Evolutionary conservation across 2,888 invertebrate species (phyloP), one percentile per base, ranked within the genome.

Genomic region (Mimas tiliae): DNA sequence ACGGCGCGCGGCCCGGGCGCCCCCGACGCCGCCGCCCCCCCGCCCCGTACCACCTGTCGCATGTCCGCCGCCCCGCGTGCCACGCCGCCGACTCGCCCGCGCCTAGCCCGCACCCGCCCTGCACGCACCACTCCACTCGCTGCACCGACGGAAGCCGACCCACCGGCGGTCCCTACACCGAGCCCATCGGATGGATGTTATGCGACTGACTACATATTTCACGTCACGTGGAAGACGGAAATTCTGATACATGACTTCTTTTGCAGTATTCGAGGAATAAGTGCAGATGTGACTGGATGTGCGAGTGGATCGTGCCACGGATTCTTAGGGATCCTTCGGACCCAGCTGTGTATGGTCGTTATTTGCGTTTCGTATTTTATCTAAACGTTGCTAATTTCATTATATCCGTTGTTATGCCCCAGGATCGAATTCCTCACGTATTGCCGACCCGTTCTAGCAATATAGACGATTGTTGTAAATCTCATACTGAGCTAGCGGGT

Each of bases 1-100:
- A 96, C 96, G 92, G 91, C 91, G 91, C 90, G 91, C 92, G 91
- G 92, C 90, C 89, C 89, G 91, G 93, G 91, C 93, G 90, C 86
- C 87, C 86, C 87, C 87, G 88, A 89, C 89, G 86, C 89, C 88
- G 88, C 85, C 89, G 88, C 90, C 88, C 79, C 80, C 82, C 77
- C 76, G 79, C 86, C 77, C 79, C 74, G 74, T 82, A 79, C 82
- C 73, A 69, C 73, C 70, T 70, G 66, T 67, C 68, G 65, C 68
- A 65, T 51, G 67, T 62, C 63, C 67, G 63, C 65, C 62, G 62
- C 58, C 63, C 64, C 45, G 66, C 27, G 45, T 9, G 55, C 55
- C 55, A 8, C 19, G 42, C 58, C 58, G 58, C 58, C 58, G 58
- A 38, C 19, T 34, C 58, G 58, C 58, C 58, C 16, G 58, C 19